Percentiles rank a stretch among this genome's conserved stretches.
These are phyloP conservation scores for Ips nitidus DNA, from an alignment of 1,140 invertebrate genomes.

Conservation along the genomic window DNA sequence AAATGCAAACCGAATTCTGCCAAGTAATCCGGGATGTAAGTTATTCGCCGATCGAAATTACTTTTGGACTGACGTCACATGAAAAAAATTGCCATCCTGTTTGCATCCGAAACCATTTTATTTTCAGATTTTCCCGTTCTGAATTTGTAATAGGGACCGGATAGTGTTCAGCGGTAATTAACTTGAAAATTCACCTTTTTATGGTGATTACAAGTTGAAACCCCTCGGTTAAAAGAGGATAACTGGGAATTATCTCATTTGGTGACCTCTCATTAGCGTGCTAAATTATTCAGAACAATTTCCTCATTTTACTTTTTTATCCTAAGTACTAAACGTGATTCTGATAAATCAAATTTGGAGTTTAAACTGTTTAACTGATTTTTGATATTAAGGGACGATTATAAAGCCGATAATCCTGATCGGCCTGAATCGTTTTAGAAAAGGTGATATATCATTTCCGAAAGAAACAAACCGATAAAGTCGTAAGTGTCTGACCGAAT, in stretches of 20 bases:
- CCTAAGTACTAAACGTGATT: no score
- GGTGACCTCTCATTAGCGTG: background rate
- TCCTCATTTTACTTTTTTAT: background rate
- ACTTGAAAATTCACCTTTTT: no score
- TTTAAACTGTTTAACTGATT: no score
- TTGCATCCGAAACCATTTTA: background rate
- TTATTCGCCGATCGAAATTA: conserved; percentile 23
- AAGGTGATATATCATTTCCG: no score
- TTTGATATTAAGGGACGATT: no score
- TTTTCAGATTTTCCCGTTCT: conserved; percentile 2
- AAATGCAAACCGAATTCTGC: conserved; percentile 26
- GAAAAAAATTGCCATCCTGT: background rate
- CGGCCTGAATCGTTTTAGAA: no score
- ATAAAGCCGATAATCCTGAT: no score
- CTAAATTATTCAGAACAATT: conserved; percentile 10
- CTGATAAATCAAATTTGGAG: no score
- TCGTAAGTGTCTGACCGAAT: background rate
- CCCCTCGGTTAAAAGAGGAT: background rate
- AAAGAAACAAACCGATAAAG: no score
- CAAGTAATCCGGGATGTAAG: conserved; percentile 16
- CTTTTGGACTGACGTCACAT: background rate
- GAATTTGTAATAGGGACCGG: background rate
- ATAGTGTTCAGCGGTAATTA: no score
- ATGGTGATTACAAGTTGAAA: no score
- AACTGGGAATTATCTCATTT: no score